Base-by-base conservation (phyloP, 2,888 invertebrate species). In the Hecatera dysodea region DNA sequence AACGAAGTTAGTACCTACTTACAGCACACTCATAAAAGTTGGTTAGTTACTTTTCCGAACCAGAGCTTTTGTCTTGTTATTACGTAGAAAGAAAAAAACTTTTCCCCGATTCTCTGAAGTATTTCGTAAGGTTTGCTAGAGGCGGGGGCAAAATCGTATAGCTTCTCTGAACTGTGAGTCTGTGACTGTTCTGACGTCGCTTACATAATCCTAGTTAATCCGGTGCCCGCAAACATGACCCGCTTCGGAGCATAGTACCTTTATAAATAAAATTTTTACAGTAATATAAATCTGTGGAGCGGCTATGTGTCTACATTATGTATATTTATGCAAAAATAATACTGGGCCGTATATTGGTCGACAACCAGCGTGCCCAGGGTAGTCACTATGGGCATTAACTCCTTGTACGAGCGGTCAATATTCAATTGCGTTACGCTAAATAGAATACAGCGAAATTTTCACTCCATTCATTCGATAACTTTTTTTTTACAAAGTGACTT, bases 131-230 rank as follows among this genome's bases (percentile, higher is more conserved):
- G 59, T 63, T 80, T 72, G 59, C 24, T 66, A 19, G 36, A 22
- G 61, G 50, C 27, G 36, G 68, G 48, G 55, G n/a, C 46, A 73
- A 67, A 73, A 73, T 85, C 48, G 33, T 63, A 69, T 42, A 73
- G 71, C 65, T 48, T 70, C 53, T 65, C 72, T 71, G 67, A 66
- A 64, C 79, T 67, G 68, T 68, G 72, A 68, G 67, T 60, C 79
- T 67, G 68, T 68, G 72, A 68, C 68, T 60, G 72, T 81, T 67
- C 73, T 59, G 70, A 66, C 56, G 71, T 75, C 48, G 66, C 72
- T 85, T 73, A 83, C 74, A 72, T 85, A 83, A 83, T 78, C 75
- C 73, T n/a, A 53, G 67, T 55, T 78, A 74, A 83, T 81, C 78
- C 74, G 62, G 67, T 76, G 29, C 72, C 73, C 80, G 76, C 76